A percentile compares a stretch with the other conserved stretches of the same genome.
Conservation (phyloP, 53 echinoderm and acorn worm genomes). For the Paracentrotus lividus region DNA sequence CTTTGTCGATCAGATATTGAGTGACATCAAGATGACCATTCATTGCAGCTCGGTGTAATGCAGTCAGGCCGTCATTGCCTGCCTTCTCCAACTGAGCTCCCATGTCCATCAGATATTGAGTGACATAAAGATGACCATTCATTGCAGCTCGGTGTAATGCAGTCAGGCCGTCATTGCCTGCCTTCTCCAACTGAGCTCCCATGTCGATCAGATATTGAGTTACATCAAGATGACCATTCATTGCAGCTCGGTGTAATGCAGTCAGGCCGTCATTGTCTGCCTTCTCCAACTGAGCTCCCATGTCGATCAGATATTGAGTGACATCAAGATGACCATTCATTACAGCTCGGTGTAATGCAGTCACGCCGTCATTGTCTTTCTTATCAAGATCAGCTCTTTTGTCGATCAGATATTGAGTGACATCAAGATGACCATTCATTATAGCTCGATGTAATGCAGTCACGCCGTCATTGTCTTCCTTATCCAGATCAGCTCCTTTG, state of each 20-base stretch:
- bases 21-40: not conserved
- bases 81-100: constrained; percentile 22
- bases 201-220: not conserved
- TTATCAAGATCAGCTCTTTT: constrained; percentile 14
- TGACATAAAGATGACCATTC: not conserved
- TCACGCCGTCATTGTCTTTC: too few species aligned
- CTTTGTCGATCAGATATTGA: not conserved
- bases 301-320: not conserved
- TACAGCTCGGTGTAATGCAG: not conserved
- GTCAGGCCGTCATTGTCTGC: not conserved
- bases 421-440: constrained; percentile 8
- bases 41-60: too few species aligned
- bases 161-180: not conserved
- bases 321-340: not conserved
- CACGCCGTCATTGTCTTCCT: too few species aligned
- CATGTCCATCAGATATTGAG: not conserved
- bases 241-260: not conserved
- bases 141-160: not conserved
- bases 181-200: constrained; percentile 21
- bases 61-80: too few species aligned
- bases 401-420: not conserved
- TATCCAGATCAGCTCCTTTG: too few species aligned
- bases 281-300: constrained; percentile 6
- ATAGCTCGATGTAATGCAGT: not conserved
- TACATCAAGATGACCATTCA: not conserved